Percentiles rank a stretch among this genome's conserved stretches.
phyloP scores from a whole-genome alignment of 2,113 vertebrate species.

The Beaufortia kweichowensis region DNA sequence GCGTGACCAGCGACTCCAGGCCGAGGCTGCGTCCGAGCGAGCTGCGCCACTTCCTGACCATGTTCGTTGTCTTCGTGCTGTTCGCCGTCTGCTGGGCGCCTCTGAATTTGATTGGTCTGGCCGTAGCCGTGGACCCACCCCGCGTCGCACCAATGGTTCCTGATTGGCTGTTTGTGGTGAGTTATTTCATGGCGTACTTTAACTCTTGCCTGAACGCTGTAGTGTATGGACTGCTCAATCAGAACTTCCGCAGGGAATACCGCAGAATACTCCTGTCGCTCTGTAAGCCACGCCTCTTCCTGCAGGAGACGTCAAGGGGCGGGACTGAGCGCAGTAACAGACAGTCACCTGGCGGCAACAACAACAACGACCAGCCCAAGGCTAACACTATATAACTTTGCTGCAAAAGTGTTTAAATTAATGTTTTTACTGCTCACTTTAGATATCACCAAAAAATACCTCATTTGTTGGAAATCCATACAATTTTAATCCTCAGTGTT shows the following conservation, averaged over 20 bases:
- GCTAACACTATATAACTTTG: constrained; percentile 63
- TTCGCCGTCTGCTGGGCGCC: constrained; percentile 84
- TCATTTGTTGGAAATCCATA: not conserved
- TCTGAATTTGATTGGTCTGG: constrained; percentile 80
- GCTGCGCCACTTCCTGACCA: constrained; percentile 80
- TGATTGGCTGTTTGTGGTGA: constrained; percentile 79
- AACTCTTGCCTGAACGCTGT: constrained; percentile 86
- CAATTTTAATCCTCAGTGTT: not conserved
- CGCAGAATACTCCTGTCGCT: constrained; percentile 76
- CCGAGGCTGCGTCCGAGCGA: constrained; percentile 70
- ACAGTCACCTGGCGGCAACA: constrained; percentile 71
- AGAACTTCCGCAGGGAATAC: constrained; percentile 83
- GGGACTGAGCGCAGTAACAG: constrained; percentile 73
- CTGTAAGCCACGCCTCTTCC: constrained; percentile 74
- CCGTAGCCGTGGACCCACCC: constrained; percentile 74
- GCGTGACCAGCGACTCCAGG: constrained; percentile 73
- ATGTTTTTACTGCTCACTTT: constrained; percentile 4
- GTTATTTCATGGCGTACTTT: constrained; percentile 86
- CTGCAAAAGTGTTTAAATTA: constrained; percentile 14
- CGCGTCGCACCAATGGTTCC: constrained; percentile 78
- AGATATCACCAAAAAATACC: constrained; percentile 3
- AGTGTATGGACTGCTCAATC: constrained; percentile 82
- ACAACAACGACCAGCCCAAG: constrained; percentile 71
- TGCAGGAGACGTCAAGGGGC: constrained; percentile 73
- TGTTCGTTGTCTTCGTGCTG: constrained; percentile 83